Evolutionary conservation across 2,888 invertebrate species (phyloP).

Genomic region (Chrysodeixis includens): DNA sequence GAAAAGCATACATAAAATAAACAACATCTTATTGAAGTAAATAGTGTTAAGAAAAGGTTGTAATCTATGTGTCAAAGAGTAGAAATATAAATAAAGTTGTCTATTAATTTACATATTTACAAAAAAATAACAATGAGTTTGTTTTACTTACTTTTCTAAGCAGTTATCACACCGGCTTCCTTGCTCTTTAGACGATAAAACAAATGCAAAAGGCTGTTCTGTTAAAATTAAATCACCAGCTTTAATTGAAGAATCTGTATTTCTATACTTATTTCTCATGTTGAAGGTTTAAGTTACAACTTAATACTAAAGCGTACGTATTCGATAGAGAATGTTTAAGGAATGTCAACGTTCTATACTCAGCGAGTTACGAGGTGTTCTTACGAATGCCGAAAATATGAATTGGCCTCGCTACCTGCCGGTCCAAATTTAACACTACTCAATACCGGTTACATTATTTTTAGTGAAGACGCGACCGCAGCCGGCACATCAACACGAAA

Average conservation of each 20-base stretch:
- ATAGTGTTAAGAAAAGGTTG: background rate
- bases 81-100: background rate
- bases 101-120: background rate
- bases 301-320: constrained; percentile 54
- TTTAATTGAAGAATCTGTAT: constrained; percentile 81
- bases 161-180: constrained; percentile 94
- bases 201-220: constrained; percentile 93
- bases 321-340: constrained; percentile 68
- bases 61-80: background rate
- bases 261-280: constrained; percentile 84
- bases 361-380: constrained; percentile 65
- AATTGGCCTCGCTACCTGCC: constrained; percentile 80
- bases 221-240: constrained; percentile 91
- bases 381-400: constrained; percentile 75
- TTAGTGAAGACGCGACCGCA: constrained; percentile 77
- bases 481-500: constrained; percentile 70
- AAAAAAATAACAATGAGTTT: background rate
- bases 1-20: background rate
- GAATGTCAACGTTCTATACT: constrained; percentile 70
- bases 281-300: constrained; percentile 46
- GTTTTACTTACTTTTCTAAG: constrained; percentile 90
- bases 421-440: constrained; percentile 78
- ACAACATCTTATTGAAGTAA: background rate
- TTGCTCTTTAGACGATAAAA: constrained; percentile 92
- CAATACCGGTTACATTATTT: constrained; percentile 84